Evolutionary conservation across 2,113 vertebrate species (phyloP).

Genomic region (Notarius quadriscutis): DNA sequence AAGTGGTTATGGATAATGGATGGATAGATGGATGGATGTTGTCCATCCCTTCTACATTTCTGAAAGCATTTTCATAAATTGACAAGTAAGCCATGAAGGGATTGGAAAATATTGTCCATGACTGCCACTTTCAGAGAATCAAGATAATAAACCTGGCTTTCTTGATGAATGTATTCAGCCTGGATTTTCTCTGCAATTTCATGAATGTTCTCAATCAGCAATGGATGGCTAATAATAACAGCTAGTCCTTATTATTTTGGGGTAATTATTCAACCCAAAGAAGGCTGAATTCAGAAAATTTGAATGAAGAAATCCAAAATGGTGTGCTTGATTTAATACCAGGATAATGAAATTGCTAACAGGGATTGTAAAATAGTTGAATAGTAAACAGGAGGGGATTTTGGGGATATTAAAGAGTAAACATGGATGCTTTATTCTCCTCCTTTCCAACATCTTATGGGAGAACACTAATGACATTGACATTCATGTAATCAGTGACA

Average conservation of each 20-base stretch:
- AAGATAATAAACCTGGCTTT: too few species aligned
- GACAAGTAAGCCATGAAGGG: too few species aligned
- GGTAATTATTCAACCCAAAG: background rate
- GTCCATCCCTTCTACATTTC: too few species aligned
- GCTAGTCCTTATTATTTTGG: background rate
- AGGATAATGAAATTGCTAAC: background rate
- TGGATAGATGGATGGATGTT: too few species aligned
- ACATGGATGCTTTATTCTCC: background rate
- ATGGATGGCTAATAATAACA: background rate
- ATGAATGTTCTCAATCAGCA: too few species aligned
- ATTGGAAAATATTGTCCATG: too few species aligned
- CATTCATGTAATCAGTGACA: constrained; percentile 44
- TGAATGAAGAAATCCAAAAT: background rate
- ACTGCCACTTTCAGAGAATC: too few species aligned
- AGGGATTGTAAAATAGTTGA: background rate
- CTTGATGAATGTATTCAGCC: too few species aligned
- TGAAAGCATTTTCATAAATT: too few species aligned
- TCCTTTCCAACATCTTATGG: background rate
- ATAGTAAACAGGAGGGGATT: too few species aligned
- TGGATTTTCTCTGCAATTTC: too few species aligned
- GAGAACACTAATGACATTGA: constrained; percentile 31
- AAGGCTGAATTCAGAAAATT: background rate
- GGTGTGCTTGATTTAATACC: background rate
- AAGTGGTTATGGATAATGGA: too few species aligned
- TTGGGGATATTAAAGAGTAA: background rate